Base-by-base conservation (phyloP, 2,113 vertebrate genomes). In the Seriola quinqueradiata region DNA sequence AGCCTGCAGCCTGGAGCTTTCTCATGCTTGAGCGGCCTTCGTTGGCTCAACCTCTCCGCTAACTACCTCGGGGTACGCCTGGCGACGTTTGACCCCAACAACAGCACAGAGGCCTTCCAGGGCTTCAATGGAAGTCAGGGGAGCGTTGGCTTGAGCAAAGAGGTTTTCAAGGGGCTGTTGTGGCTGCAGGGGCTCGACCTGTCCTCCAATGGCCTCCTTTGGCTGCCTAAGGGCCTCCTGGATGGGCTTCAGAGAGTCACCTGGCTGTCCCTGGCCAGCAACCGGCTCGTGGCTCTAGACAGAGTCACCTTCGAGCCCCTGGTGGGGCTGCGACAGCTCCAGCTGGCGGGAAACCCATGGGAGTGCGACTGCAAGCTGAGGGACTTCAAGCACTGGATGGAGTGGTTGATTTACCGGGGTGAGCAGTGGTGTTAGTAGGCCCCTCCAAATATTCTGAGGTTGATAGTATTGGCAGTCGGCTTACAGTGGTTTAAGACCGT, bases 371-470 rank as follows among this genome's bases (percentile, higher is more conserved):
- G 98, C 91, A 97, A 94, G 81, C 94, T 99, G 59, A 95, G 96
- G 11, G 96, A 97, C 63, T 97, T 99, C 94, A 99, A 97, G 89
- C 96, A 97, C 92, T 98, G 97, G 97, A 95, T 99, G 93, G 98
- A 99, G 88, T 99, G 97, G 98, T 95, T 99, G 91, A 95, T 97
- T 71, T 99, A 97, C 86, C 93, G 97, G 93, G 98, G 98, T 99
- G 78, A 94, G 93, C 60, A 34, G 34, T 13, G 63, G 25, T 58
- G n/a, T 34, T 61, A 74, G 23, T 61, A 9, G n/a, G 57, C 70
- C 46, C 13, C 74, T 85, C 46, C 38, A 40, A 16, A 77, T 40
- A 54, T 28, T 63, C 36, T 65, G 21, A 12, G 28, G 52, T 25
- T 54, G 52, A 75, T 70, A 50, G 57, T 63, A 72, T 61, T 73